These are phyloP conservation scores for Apostichopus japonicus DNA, from an alignment of 35 echinoderm and acorn worm genomes.

Conservation along the genomic window DNA sequence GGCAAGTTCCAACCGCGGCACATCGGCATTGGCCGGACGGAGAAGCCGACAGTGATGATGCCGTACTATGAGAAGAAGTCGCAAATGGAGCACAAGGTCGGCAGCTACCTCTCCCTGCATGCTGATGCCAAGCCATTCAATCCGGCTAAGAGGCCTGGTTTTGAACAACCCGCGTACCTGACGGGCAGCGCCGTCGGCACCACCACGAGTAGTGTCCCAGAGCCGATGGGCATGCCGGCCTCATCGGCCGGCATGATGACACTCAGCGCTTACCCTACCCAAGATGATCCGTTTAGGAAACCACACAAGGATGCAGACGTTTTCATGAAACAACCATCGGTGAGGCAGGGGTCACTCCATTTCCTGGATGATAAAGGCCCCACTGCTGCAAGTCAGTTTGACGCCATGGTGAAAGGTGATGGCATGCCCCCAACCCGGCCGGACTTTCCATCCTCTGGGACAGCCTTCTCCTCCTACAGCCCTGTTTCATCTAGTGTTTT, in stretches of 20 bases:
- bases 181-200: not conserved
- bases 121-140: constrained; percentile 91
- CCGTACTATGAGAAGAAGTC: constrained; percentile 38
- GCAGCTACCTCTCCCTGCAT: constrained; percentile 83
- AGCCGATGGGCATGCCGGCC: constrained; percentile 24
- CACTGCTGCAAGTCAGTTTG: constrained; percentile 20
- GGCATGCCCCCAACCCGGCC: constrained; percentile 35
- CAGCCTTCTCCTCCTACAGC: constrained; percentile 8
- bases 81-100: constrained; percentile 35
- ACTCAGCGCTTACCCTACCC: not conserved
- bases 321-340: constrained; percentile 21
- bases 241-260: not conserved
- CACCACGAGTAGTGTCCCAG: not conserved
- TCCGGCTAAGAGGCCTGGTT: constrained; percentile 55
- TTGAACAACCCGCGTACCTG: constrained; percentile 16
- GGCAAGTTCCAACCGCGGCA: constrained; percentile 9
- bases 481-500: constrained; percentile 26
- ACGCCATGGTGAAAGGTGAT: constrained; percentile 33
- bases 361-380: constrained; percentile 46
- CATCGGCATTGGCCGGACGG: constrained; percentile 23
- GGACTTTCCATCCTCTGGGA: constrained; percentile 19
- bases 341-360: not conserved
- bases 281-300: constrained; percentile 33
- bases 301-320: not conserved
- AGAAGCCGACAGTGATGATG: constrained; percentile 29